Base-by-base conservation (phyloP, 2,113 vertebrate species). In the Pipra filicauda region DNA sequence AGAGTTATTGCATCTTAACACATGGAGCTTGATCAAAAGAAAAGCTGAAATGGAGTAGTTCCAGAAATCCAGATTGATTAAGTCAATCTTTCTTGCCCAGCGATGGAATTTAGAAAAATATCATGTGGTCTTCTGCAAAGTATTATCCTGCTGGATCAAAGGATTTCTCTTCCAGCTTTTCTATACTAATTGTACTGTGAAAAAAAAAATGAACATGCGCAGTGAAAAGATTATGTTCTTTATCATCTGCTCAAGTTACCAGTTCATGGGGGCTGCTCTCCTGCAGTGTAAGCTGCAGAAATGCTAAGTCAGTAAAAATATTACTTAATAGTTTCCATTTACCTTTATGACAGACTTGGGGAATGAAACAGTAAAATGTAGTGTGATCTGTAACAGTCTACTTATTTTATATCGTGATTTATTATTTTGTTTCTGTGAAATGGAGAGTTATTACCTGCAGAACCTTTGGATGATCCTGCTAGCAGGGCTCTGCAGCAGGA, bases 11-110 rank as follows among this genome's bases (percentile, higher is more conserved):
- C 93, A 57, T 92, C 89, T 92, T 89, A 92, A 75, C 85, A 85
- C 44, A 18, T 58, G 65, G 0, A 93, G 44, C 83, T 84, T 74
- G 94, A 96, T 96, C 91, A 97, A 96, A 97, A 96, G 95, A 83
- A 85, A 91, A 91, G 81, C 89, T 80, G 89, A 95, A 93, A 83
- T 64, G 33, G 81, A 80, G 41, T 61, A 86, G 75, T 92, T 95
- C 74, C 76, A 84, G 92, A 92, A 96, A 93, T 84, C 79, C 83
- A 77, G 76, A 72, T 52, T 88, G 95, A 96, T 93, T 96, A 95
- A 90, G 66, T 93, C 83, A 87, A 33, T 91, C 73, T 85, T 93
- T 89, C 83, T 88, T 92, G 69, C 80, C 44, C 31, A 72, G 52
- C 81, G 73, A 84, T 93, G 37, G 72, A 86, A 75, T 69, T 84